Conservation (phyloP, 2,113 vertebrate genomes). For the Parotia lawesii region DNA sequence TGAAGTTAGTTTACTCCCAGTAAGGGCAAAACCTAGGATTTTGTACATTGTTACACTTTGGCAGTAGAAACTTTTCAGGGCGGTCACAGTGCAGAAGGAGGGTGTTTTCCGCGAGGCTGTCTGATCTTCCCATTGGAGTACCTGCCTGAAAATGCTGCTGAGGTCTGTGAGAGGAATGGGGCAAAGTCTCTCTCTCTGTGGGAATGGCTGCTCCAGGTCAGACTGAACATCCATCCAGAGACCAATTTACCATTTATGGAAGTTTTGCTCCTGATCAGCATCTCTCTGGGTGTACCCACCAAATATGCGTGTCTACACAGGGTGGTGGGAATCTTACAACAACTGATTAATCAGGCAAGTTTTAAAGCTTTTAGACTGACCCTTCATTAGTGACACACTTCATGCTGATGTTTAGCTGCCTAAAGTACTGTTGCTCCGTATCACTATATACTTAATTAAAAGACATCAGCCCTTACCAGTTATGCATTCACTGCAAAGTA, state of each 20-base stretch:
- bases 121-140: rapidly evolving
- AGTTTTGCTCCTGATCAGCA: not conserved
- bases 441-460: too few relatives aligned
- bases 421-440: not conserved
- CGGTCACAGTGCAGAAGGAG: rapidly evolving
- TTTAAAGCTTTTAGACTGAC: not conserved
- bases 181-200: not conserved
- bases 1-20: rapidly evolving
- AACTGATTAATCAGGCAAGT: rapidly evolving
- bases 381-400: not conserved
- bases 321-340: not conserved
- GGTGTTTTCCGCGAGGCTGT: rapidly evolving
- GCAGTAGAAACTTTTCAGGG: not conserved
- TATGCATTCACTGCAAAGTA: not conserved
- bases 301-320: rapidly evolving
- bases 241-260: rapidly evolving
- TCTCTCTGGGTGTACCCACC: not conserved
- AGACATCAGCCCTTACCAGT: not conserved
- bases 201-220: not conserved
- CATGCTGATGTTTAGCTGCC: not conserved
- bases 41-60: not conserved
- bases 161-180: not conserved
- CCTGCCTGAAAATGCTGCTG: rapidly evolving
- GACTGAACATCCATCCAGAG: not conserved
- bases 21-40: not conserved